A percentile compares a stretch with the other conserved stretches of the same genome.
phyloP scores from a whole-genome alignment of 2,888 invertebrate genomes.

The Crossocerus cetratus region DNA sequence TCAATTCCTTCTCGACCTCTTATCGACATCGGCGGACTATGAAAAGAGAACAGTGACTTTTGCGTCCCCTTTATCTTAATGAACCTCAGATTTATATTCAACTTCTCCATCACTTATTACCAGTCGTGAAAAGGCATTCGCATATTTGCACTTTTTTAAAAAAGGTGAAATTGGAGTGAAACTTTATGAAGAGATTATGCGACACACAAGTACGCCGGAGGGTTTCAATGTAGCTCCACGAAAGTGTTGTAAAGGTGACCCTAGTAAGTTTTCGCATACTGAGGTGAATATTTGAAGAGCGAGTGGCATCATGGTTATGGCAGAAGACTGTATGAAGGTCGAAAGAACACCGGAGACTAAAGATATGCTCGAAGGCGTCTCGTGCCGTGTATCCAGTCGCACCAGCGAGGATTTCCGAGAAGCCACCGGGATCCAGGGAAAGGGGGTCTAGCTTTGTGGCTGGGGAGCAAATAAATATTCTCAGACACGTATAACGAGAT shows the following conservation, averaged over 20 bases:
- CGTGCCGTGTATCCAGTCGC: not conserved
- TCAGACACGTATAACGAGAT: slow-evolving; percentile 63
- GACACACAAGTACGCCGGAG: slow-evolving; percentile 1
- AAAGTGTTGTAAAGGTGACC: slow-evolving; percentile 35
- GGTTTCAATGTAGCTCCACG: not conserved
- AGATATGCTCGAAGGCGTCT: too few relatives aligned
- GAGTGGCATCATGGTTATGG: slow-evolving; percentile 42
- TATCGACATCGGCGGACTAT: too few relatives aligned
- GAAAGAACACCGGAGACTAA: slow-evolving; percentile 21
- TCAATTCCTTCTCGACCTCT: too few relatives aligned
- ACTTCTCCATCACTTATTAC: too few relatives aligned
- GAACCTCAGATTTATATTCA: too few relatives aligned
- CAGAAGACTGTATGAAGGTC: slow-evolving; percentile 53
- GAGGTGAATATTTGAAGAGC: slow-evolving; percentile 45
- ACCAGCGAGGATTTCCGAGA: slow-evolving; percentile 56
- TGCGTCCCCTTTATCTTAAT: too few relatives aligned
- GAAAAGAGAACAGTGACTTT: too few relatives aligned
- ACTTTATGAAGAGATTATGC: too few relatives aligned
- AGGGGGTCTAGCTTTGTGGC: slow-evolving; percentile 7
- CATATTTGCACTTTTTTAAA: too few relatives aligned
- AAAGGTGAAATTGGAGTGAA: too few relatives aligned
- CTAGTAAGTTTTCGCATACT: slow-evolving; percentile 16
- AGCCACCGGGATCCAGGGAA: slow-evolving; percentile 39
- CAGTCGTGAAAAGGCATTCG: too few relatives aligned
- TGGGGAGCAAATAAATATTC: slow-evolving; percentile 57